These are phyloP conservation scores for Sesia bembeciformis DNA, from an alignment of 2,888 invertebrate genomes.

Conservation along the genomic window DNA sequence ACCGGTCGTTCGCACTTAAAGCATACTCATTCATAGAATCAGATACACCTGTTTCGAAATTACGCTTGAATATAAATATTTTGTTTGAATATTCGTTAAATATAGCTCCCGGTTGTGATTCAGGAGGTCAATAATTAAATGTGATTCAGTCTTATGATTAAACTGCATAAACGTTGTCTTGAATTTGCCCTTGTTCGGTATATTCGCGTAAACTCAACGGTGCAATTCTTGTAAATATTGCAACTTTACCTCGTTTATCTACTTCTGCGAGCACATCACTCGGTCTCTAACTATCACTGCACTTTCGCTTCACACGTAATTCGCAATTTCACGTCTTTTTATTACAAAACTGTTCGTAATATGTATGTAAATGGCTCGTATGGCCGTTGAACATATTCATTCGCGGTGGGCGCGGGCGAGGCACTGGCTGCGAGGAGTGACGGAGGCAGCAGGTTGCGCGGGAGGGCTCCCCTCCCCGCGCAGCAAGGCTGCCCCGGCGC, in stretches of 20 bases:
- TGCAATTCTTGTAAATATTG: constrained; percentile 9
- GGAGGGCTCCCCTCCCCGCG: constrained; percentile 24
- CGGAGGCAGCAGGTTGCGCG: constrained; percentile 60
- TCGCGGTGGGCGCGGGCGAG: constrained; percentile 46
- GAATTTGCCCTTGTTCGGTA: constrained; percentile 39
- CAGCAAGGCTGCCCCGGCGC: constrained; percentile 46
- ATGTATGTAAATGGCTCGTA: constrained; percentile 12
- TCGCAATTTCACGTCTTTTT: constrained; percentile 15
- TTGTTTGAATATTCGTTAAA: not conserved
- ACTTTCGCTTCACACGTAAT: constrained; percentile 27
- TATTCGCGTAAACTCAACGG: constrained; percentile 18
- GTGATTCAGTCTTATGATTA: constrained; percentile 16
- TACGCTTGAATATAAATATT: not conserved
- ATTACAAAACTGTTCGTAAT: constrained; percentile 7
- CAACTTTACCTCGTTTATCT: constrained; percentile 32
- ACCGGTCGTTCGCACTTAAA: constrained; percentile 34
- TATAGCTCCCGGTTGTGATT: not conserved
- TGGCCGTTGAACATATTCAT: constrained; percentile 25
- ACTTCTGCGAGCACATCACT: constrained; percentile 38
- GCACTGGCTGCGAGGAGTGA: constrained; percentile 43
- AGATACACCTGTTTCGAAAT: constrained; percentile 30
- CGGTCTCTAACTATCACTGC: constrained; percentile 32
- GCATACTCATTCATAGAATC: constrained; percentile 43
- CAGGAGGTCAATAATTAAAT: constrained; percentile 18
- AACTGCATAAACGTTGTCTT: constrained; percentile 23